Percentiles rank a stretch among this genome's conserved stretches.
Evolutionary conservation across 2,113 vertebrate genomes (phyloP).

Genomic region (Clupea harengus): DNA sequence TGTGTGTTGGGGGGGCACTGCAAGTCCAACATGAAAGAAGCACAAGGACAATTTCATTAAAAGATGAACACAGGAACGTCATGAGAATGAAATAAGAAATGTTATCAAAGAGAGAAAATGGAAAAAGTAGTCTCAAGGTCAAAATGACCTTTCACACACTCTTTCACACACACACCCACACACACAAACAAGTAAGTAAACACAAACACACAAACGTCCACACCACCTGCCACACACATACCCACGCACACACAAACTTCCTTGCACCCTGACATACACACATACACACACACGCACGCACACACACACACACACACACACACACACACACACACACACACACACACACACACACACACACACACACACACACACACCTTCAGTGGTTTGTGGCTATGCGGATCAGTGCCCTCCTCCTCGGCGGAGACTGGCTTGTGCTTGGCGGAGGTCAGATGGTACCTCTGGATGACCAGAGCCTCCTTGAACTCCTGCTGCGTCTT

Average conservation of each 20-base stretch:
- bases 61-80: constrained; percentile 35
- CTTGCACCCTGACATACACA: background rate
- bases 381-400: constrained; percentile 76
- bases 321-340: background rate
- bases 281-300: background rate
- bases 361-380: constrained; percentile 65
- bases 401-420: constrained; percentile 71
- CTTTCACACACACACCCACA: background rate
- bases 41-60: constrained; percentile 42
- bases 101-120: background rate
- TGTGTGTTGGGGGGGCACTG: background rate
- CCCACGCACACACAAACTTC: background rate
- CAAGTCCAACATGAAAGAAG: constrained; percentile 22
- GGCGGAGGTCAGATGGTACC: constrained; percentile 82
- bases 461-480: constrained; percentile 89
- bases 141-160: background rate
- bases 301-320: background rate
- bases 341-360: background rate
- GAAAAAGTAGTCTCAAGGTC: constrained; percentile 8
- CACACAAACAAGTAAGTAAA: background rate
- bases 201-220: background rate
- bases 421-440: constrained; percentile 71
- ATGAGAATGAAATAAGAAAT: constrained; percentile 37
- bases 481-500: constrained; percentile 97
- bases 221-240: background rate